Evolutionary conservation across 2,113 vertebrate genomes (phyloP).

Genomic region (Acanthochromis polyacanthus): DNA sequence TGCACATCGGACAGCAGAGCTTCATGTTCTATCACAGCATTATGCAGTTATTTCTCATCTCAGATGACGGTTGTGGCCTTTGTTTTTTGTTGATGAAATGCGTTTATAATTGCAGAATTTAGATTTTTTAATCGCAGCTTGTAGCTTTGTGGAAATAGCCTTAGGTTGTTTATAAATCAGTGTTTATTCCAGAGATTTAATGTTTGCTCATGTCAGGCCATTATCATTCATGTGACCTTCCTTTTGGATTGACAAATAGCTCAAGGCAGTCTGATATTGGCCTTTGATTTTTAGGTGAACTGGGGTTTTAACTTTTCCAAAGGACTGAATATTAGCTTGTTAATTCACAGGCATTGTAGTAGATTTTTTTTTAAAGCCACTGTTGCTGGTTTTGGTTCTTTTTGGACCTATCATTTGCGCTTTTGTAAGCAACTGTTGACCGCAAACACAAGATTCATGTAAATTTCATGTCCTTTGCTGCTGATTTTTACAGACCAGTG

Average conservation of each 20-base stretch:
- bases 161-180: no score
- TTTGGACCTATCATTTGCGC: not conserved
- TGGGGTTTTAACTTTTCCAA: not conserved
- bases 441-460: not conserved
- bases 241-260: not conserved
- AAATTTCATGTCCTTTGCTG: not conserved
- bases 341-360: not conserved
- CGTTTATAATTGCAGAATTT: no score
- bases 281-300: not conserved
- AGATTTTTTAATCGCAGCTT: no score
- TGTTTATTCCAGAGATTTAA: no score
- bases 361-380: not conserved
- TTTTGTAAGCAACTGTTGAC: not conserved
- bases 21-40: no score
- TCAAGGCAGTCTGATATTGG: not conserved
- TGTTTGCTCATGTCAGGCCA: no score
- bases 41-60: no score
- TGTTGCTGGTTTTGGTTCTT: not conserved
- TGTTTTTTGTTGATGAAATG: no score
- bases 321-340: not conserved
- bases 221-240: no score
- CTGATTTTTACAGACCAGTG: constrained; percentile 4
- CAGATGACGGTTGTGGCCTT: no score
- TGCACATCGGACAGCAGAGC: no score
- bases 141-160: no score